phyloP scores from a whole-genome alignment of 2,888 invertebrate genomes.

The Noctua comes region DNA sequence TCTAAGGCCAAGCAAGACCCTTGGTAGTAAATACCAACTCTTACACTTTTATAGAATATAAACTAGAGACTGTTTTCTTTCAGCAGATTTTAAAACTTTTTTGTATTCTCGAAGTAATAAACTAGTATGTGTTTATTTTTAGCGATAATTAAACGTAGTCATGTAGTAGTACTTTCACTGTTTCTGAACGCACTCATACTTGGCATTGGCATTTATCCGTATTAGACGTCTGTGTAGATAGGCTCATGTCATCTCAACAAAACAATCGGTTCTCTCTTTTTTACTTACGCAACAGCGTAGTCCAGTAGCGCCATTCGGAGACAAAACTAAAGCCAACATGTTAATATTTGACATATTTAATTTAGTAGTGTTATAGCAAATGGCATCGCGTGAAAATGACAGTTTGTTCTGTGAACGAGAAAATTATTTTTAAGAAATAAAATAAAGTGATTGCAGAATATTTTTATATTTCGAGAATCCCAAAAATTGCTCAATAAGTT shows the following conservation, averaged over 20 bases:
- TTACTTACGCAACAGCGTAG: background rate
- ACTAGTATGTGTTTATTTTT: background rate
- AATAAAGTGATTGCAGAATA: conserved; percentile 47
- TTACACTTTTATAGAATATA: background rate
- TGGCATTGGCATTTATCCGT: conserved; percentile 64
- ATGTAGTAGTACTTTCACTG: background rate
- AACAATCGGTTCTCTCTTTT: conserved; percentile 60
- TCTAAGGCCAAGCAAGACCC: background rate
- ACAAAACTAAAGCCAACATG: conserved; percentile 35
- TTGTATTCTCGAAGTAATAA: background rate
- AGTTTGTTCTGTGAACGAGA: conserved; percentile 70
- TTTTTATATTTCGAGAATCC: conserved; percentile 48
- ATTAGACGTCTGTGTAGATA: conserved; percentile 20
- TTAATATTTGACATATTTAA: conserved; percentile 27
- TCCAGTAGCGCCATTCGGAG: conserved; percentile 50
- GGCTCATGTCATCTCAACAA: background rate
- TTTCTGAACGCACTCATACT: conserved; percentile 61
- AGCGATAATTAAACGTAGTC: conserved; percentile 25
- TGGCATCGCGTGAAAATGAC: conserved; percentile 80
- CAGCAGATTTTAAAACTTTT: background rate
- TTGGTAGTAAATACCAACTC: background rate
- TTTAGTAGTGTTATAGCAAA: conserved; percentile 72
- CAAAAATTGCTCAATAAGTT: conserved; percentile 45
- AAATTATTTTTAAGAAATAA: conserved; percentile 61
- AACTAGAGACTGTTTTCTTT: background rate